Conservation (phyloP, 2,113 vertebrate species). For the Columbina picui region DNA sequence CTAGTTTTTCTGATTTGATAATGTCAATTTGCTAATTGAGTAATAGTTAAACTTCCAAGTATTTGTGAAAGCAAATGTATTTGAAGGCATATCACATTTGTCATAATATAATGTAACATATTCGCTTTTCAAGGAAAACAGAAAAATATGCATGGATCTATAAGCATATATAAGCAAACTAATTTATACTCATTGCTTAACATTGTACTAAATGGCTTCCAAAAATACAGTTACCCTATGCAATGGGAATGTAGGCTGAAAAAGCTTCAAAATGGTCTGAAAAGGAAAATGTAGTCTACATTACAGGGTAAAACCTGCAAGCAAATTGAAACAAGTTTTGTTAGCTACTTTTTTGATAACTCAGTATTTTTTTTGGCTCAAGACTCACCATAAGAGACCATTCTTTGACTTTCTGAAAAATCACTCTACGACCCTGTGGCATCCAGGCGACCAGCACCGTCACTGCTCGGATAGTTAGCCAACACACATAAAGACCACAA, state of each 20-base stretch:
- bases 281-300: not conserved
- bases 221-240: not conserved
- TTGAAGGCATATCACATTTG: not conserved
- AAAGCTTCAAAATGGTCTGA: not conserved
- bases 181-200: not conserved
- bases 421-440: conserved; percentile 96
- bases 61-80: not conserved
- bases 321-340: not conserved
- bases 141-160: not conserved
- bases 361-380: too few species aligned
- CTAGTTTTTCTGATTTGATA: not conserved
- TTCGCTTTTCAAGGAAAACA: not conserved
- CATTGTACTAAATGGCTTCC: not conserved
- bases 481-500: conserved; percentile 96
- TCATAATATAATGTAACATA: not conserved
- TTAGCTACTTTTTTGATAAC: not conserved
- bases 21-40: not conserved
- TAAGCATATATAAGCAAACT: not conserved
- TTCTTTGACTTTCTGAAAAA: conserved; percentile 94
- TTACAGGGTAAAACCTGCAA: not conserved
- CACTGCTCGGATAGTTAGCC: conserved; percentile 92
- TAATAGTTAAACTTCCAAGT: not conserved
- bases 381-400: conserved; percentile 95
- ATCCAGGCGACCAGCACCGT: conserved; percentile 96
- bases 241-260: not conserved